Conservation (phyloP, 2,113 vertebrate genomes). For the Atherinomorus stipes region DNA sequence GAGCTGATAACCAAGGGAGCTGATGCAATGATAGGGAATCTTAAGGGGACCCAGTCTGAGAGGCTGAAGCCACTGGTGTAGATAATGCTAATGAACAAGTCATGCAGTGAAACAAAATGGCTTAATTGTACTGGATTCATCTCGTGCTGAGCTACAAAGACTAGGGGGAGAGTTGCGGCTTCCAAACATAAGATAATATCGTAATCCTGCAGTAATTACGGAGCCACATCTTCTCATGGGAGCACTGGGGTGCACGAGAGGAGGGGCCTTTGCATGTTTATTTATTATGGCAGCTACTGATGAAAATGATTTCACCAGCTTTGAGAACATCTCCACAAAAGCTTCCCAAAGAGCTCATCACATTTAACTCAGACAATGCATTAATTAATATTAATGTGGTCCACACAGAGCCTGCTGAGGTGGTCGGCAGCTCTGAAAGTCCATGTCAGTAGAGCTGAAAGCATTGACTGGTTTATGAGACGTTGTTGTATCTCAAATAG, state of each 20-base stretch:
- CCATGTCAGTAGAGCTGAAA: conserved; percentile 47
- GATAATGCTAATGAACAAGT: conserved; percentile 84
- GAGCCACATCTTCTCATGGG: conserved; percentile 78
- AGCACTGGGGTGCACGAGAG: conserved; percentile 58
- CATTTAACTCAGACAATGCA: conserved; percentile 55
- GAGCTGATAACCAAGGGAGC: conserved; percentile 74
- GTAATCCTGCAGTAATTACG: conserved; percentile 83
- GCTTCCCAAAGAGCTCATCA: conserved; percentile 53
- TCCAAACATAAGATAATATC: conserved; percentile 80
- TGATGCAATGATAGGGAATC: conserved; percentile 67
- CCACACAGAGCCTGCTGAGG: conserved; percentile 52
- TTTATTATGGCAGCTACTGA: conserved; percentile 43
- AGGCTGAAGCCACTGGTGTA: conserved; percentile 69
- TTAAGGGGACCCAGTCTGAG: conserved; percentile 55
- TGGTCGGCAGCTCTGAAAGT: conserved; percentile 53
- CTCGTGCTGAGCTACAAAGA: conserved; percentile 80
- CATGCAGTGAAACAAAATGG: conserved; percentile 85
- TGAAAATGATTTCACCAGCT: conserved; percentile 53
- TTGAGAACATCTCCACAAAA: conserved; percentile 58
- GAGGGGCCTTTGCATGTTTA: conserved; percentile 44
- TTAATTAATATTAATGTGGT: conserved; percentile 51
- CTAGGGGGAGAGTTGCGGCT: conserved; percentile 79
- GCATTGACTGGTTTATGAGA: conserved; percentile 35
- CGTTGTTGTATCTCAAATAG: conserved; percentile 50
- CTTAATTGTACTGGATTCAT: conserved; percentile 84